Base-by-base conservation (phyloP, 1,140 invertebrate genomes). In the Phocides pigmalion region DNA sequence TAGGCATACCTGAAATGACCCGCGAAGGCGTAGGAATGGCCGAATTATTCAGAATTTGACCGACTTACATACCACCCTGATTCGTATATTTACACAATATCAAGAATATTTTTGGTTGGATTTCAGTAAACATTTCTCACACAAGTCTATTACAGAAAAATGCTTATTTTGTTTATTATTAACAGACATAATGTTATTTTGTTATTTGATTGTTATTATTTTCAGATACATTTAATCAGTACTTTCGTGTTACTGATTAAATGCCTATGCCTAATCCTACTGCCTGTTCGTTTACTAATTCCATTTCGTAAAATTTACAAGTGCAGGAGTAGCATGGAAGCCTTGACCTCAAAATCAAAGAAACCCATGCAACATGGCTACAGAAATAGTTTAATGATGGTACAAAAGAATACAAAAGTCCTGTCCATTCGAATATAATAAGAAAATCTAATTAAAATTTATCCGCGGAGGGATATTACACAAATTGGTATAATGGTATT, bases 401-500 rank as follows among this genome's bases (percentile, higher is more conserved):
- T n/a, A n/a, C n/a, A n/a, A n/a, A n/a, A n/a, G n/a, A 39, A 39
- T 14, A 39, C 35, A 39, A 39, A n/a, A 8, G 12, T n/a, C 12
- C 41, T 16, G 51, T 25, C 37, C 37, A 25, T 19, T 2, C 14
- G 37, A 56, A 56, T 56, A 17, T 44, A 56, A 28, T 58, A 65
- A 65, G 37, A 59, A 53, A 61, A 66, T 32, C 37, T 66, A 66
- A 66, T 66, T 66, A 66, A 66, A 65, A 61, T 65, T 65, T 62
- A 66, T 58, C 44, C 37, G 59, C 49, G 28, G 64, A 64, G 25
- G 47, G 63, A 49, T 64, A 70, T 74, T 70, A 66, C 64, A 53
- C 62, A 61, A 74, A 74, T 74, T 68, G 63, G 66, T 64, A 44
- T 74, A 65, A 67, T 70, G 32, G 42, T 68, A 56, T 64, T 72